Conservation (phyloP, 64 coral and sea anemone species). For the Pocillopora damicornis region DNA sequence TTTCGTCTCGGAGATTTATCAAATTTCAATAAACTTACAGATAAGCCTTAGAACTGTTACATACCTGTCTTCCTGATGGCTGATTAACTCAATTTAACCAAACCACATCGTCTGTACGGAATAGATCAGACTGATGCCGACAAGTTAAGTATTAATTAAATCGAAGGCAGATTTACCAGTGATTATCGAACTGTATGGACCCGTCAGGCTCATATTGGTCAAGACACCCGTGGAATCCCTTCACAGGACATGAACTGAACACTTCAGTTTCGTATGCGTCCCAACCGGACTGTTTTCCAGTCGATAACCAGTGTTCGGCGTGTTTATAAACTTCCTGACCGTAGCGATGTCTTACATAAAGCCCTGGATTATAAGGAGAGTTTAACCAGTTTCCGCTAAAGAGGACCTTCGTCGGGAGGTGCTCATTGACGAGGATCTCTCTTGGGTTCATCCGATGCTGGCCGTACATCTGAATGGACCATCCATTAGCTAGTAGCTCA, state of each 20-base stretch:
- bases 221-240: slow-evolving; percentile 79
- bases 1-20: too few relatives aligned
- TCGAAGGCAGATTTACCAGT: slow-evolving; percentile 26
- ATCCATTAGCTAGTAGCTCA: slow-evolving; percentile 84
- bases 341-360: slow-evolving; percentile 81
- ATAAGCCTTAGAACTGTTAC: neutral
- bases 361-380: slow-evolving; percentile 80
- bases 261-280: slow-evolving; percentile 56
- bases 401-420: slow-evolving; percentile 72
- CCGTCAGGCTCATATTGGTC: slow-evolving; percentile 91
- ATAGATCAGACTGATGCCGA: too few relatives aligned
- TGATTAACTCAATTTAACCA: too few relatives aligned
- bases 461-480: slow-evolving; percentile 87
- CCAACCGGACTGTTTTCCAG: slow-evolving; percentile 87
- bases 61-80: neutral
- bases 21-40: neutral
- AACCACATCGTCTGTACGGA: too few relatives aligned
- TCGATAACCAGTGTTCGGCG: slow-evolving; percentile 89
- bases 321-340: slow-evolving; percentile 72
- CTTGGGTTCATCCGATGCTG: slow-evolving; percentile 88
- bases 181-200: slow-evolving; percentile 87
- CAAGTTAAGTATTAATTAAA: neutral
- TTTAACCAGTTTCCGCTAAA: slow-evolving; percentile 82
- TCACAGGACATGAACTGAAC: slow-evolving; percentile 69
- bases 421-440: slow-evolving; percentile 19